Percentiles rank a stretch among this genome's conserved stretches.
Evolutionary conservation across 2,888 invertebrate species (phyloP).

Genomic region (Drosophila siamana): DNA sequence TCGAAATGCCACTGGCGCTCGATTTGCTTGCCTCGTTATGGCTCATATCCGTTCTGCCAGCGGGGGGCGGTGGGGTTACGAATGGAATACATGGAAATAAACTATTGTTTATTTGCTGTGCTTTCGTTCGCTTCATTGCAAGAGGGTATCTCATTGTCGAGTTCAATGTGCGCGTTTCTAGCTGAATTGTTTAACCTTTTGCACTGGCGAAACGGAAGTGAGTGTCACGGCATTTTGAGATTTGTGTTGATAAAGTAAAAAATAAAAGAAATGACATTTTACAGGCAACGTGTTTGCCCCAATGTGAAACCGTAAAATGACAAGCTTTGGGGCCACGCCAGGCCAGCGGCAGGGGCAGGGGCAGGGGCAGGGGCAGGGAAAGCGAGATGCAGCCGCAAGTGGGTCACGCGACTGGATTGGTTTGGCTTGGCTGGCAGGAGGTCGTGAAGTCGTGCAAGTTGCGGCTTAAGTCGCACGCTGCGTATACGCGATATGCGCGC

Average conservation of each 20-base stretch:
- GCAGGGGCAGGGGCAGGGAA: not conserved
- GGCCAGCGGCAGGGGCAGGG: no score
- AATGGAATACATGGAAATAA: not conserved
- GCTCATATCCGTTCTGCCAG: slow-evolving; percentile 17
- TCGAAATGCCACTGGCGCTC: slow-evolving; percentile 36
- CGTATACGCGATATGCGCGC: slow-evolving; percentile 64
- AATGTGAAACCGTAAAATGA: slow-evolving; percentile 22
- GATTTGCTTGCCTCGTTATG: slow-evolving; percentile 28
- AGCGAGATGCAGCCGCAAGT: slow-evolving; percentile 41
- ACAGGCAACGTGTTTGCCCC: slow-evolving; percentile 1
- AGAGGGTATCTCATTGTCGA: slow-evolving; percentile 3
- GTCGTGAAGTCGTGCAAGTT: slow-evolving; percentile 43
- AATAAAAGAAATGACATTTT: not conserved
- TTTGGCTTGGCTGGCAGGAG: not conserved
- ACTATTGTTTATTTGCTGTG: slow-evolving; percentile 5
- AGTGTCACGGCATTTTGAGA: slow-evolving; percentile 63
- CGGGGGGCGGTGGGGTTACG: not conserved
- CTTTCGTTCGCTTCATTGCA: not conserved
- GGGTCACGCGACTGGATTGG: slow-evolving; percentile 47
- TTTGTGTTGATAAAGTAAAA: slow-evolving; percentile 51
- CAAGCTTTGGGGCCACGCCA: not conserved
- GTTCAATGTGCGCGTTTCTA: not conserved
- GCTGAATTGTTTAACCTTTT: slow-evolving; percentile 25
- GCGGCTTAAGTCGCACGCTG: slow-evolving; percentile 40
- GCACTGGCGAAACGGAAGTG: slow-evolving; percentile 46